Evolutionary conservation across 2,888 invertebrate species (phyloP).

Genomic region (Copidosoma aretas): DNA sequence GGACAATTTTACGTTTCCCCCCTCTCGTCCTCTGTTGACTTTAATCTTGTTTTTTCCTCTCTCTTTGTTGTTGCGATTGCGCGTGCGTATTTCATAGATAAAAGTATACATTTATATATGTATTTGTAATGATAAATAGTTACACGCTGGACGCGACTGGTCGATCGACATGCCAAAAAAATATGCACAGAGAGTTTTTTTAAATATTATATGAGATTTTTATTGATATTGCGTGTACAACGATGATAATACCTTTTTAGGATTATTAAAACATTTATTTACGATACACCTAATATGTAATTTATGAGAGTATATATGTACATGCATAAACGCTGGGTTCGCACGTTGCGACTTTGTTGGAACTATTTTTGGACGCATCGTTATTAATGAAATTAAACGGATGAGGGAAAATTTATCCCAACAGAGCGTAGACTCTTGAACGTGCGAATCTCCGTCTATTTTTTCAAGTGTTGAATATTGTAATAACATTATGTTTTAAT

Average conservation of each 20-base stretch:
- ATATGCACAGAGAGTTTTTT: conserved; percentile 34
- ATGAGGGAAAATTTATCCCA: background rate
- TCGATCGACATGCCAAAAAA: conserved; percentile 60
- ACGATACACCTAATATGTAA: conserved; percentile 11
- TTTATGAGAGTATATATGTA: conserved; percentile 19
- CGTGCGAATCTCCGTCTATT: conserved; percentile 10
- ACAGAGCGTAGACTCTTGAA: background rate
- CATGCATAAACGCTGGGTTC: conserved; percentile 7
- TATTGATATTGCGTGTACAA: too few species aligned
- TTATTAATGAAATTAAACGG: background rate
- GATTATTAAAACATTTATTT: conserved; percentile 37
- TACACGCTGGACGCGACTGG: conserved; percentile 47
- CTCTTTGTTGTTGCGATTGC: conserved; percentile 28
- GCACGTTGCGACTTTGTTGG: background rate
- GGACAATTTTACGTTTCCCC: too few species aligned
- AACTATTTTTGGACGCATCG: background rate
- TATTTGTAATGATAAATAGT: background rate
- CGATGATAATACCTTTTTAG: too few species aligned
- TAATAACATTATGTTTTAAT: conserved; percentile 19
- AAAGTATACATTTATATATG: too few species aligned
- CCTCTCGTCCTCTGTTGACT: too few species aligned
- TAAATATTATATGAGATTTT: conserved; percentile 29
- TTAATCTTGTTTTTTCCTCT: background rate
- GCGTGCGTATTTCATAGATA: conserved; percentile 19
- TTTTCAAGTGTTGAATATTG: conserved; percentile 22